These are phyloP conservation scores for Leguminivora glycinivorella DNA, from an alignment of 1,140 invertebrate species.

Conservation along the genomic window DNA sequence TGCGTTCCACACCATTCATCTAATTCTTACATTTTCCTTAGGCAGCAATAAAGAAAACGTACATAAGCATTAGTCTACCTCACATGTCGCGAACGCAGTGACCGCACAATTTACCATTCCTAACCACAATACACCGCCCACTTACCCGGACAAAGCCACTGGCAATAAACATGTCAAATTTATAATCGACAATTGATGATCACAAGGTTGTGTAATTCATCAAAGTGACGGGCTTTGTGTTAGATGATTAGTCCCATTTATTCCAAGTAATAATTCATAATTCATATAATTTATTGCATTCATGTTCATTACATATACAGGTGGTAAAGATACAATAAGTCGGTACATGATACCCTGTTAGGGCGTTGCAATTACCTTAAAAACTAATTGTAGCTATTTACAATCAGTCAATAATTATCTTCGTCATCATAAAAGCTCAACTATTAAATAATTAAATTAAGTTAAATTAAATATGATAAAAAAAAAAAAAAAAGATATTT, in stretches of 20 bases:
- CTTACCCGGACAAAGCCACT: conserved; percentile 22
- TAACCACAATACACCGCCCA: conserved; percentile 26
- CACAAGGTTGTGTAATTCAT: conserved; percentile 28
- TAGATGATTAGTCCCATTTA: conserved; percentile 26
- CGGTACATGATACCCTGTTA: too few species aligned
- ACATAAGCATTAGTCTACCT: conserved; percentile 14
- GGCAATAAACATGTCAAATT: conserved; percentile 29
- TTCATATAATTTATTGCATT: too few species aligned
- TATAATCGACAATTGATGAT: conserved; percentile 28
- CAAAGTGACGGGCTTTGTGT: conserved; percentile 17
- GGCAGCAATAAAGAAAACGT: not conserved
- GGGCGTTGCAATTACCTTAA: too few species aligned
- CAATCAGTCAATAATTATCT: too few species aligned
- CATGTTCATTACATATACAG: too few species aligned
- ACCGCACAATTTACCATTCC: conserved; percentile 24
- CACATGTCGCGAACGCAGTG: conserved; percentile 5
- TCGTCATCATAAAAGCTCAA: too few species aligned
- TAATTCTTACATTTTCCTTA: not conserved
- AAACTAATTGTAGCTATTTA: too few species aligned
- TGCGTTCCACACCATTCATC: not conserved
- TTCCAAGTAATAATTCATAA: conserved; percentile 2
- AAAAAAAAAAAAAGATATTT: too few species aligned
- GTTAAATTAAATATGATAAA: too few species aligned
- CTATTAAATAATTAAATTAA: too few species aligned
- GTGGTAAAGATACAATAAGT: too few species aligned